Evolutionary conservation across 1,140 invertebrate species (phyloP), one percentile per base, ranked within the genome.

Genomic region (Dendrolimus punctatus): DNA sequence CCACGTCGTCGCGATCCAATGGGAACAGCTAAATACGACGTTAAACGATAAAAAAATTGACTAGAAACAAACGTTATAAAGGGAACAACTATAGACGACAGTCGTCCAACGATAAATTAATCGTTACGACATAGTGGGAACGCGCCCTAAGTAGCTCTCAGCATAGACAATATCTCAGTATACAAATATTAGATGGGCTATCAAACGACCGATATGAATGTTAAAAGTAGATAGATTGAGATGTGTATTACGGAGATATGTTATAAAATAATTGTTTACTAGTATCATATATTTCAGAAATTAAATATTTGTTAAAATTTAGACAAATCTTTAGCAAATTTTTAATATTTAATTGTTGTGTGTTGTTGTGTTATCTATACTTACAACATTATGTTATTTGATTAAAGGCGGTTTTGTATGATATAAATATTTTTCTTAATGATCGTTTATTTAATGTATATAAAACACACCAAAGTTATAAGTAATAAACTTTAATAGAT

Each of bases 401-500:
- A 48, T 65, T 71, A 53, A 66, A 57, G 52, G 47, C 51, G 53
- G 57, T 67, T 54, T 64, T 71, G 63, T 74, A 62, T 66, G 57
- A 67, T 68, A 68, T 51, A 68, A 46, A 53, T 71, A 61, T 62
- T 68, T 67, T 76, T 65, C 57, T 75, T 81, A 76, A 67, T 74
- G 76, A 66, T 77, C 64, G 62, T 74, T 77, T 81, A 80, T 83
- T 82, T 83, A 77, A 82, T 82, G 77, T 83, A 80, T 75, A 81
- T 82, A 80, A 80, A 77, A 81, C 64, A 85, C 77, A 85, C 82
- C 82, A 85, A 85, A 85, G 80, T 83, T 83, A 85, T 78, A 70
- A 76, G 74, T 72, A 75, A 80, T 78, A 73, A 85, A 85, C 60
- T 65, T 67, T 56, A 65, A 76, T 82, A 85, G 77, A 77, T 70